Evolutionary conservation across 2,888 invertebrate genomes (phyloP).

Genomic region (Alsophila aescularia): DNA sequence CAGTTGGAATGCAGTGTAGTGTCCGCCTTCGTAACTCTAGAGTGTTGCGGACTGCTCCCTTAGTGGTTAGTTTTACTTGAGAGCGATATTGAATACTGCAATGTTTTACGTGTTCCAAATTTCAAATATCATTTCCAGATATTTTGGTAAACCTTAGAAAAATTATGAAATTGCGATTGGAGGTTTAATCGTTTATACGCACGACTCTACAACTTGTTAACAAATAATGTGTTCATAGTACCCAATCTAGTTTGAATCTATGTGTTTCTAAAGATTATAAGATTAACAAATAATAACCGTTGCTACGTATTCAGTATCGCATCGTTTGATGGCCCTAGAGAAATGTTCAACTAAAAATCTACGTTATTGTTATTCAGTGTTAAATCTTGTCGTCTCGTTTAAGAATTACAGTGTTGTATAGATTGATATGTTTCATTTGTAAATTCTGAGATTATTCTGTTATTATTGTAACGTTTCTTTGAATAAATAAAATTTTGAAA

Average conservation of each 20-base stretch:
- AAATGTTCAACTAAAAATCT: conserved; percentile 68
- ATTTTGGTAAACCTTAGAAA: too few relatives aligned
- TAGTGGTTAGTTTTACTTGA: conserved; percentile 69
- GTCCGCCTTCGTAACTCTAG: conserved; percentile 75
- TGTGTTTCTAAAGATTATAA: not conserved
- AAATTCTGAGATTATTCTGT: conserved; percentile 81
- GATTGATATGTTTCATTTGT: conserved; percentile 80
- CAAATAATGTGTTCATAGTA: too few relatives aligned
- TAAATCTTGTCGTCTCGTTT: conserved; percentile 82
- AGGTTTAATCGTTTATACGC: too few relatives aligned
- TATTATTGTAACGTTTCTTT: conserved; percentile 82
- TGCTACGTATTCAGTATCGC: conserved; percentile 62
- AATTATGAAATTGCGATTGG: too few relatives aligned
- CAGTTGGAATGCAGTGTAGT: conserved; percentile 70
- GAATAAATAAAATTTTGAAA: conserved; percentile 82
- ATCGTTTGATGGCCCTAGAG: conserved; percentile 74
- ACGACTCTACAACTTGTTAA: too few relatives aligned
- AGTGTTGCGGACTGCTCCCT: conserved; percentile 72
- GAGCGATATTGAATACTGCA: conserved; percentile 62
- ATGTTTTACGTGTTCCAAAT: too few relatives aligned
- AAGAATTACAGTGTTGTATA: conserved; percentile 84
- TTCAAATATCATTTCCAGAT: too few relatives aligned
- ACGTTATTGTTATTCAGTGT: conserved; percentile 83
- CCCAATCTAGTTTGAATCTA: too few relatives aligned
- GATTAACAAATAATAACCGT: not conserved